A percentile compares a stretch with the other conserved stretches of the same genome.
Conservation (phyloP, 2,113 vertebrate species). For the Empidonax traillii region DNA sequence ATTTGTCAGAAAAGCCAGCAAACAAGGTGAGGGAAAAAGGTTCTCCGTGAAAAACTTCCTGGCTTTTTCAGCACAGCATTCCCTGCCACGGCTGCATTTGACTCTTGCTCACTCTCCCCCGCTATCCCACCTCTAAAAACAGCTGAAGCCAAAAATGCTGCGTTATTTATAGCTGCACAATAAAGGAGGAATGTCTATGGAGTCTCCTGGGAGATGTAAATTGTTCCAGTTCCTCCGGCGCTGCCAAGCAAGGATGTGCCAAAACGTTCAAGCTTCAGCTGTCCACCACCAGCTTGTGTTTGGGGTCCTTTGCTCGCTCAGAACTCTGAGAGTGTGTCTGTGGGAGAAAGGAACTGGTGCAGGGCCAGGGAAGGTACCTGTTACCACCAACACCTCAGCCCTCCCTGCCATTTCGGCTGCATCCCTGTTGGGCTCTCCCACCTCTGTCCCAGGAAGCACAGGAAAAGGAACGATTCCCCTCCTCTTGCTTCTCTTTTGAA, state of each 20-base stretch:
- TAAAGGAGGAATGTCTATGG: background rate
- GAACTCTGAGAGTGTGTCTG: background rate
- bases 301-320: background rate
- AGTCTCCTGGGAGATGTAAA: background rate
- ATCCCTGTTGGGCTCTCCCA: background rate
- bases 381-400: accelerated
- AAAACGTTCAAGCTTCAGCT: background rate
- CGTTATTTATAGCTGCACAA: background rate
- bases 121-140: background rate
- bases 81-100: background rate
- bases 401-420: background rate
- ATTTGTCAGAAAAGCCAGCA: background rate
- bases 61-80: background rate
- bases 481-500: background rate
- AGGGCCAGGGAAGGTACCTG: background rate
- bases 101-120: background rate
- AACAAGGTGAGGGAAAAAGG: background rate
- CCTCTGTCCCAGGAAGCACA: background rate
- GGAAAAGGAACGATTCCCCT: background rate
- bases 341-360: background rate
- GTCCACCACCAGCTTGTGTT: background rate
- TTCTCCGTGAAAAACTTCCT: background rate
- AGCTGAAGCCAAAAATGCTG: background rate
- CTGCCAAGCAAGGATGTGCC: background rate
- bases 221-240: background rate